phyloP scores from a whole-genome alignment of 1,140 invertebrate species.

The Pissodes strobi region DNA sequence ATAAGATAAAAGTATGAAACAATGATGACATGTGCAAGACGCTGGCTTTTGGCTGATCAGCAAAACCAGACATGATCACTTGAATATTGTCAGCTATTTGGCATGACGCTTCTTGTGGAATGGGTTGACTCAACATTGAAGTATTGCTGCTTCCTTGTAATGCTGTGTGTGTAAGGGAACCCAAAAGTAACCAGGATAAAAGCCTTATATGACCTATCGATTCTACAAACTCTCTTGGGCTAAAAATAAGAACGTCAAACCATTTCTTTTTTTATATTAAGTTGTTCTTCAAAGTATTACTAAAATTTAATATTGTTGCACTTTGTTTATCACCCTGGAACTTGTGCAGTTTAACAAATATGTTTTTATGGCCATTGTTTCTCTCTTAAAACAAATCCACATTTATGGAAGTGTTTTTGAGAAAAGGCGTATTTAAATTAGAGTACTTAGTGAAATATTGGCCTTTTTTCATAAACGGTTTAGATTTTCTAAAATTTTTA shows the following conservation, averaged over 20 bases:
- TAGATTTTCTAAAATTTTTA: too few relatives aligned
- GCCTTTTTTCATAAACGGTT: too few relatives aligned
- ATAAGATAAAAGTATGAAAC: slow-evolving; percentile 81
- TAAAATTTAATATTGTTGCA: too few relatives aligned
- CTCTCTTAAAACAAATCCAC: too few relatives aligned
- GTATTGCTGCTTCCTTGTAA: slow-evolving; percentile 58
- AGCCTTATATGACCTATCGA: slow-evolving; percentile 93
- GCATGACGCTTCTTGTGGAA: slow-evolving; percentile 93
- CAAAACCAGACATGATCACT: slow-evolving; percentile 92
- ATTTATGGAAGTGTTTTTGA: too few relatives aligned
- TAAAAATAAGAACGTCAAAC: too few relatives aligned
- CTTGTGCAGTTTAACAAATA: too few relatives aligned
- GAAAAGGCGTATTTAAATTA: too few relatives aligned
- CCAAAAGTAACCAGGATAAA: slow-evolving; percentile 93
- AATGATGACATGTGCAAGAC: slow-evolving; percentile 91
- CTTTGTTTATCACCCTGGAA: too few relatives aligned
- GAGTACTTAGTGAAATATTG: too few relatives aligned
- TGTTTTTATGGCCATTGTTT: too few relatives aligned
- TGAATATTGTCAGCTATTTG: slow-evolving; percentile 97
- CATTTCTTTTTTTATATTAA: not conserved
- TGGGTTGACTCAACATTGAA: slow-evolving; percentile 74
- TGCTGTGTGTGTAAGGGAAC: slow-evolving; percentile 88
- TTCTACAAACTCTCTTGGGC: slow-evolving; percentile 92
- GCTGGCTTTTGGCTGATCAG: slow-evolving; percentile 90
- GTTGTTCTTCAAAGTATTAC: not conserved